Evolutionary conservation across 2,797 vertebrate species (phyloP).

Genomic region (Chaenodraco wilsoni): DNA sequence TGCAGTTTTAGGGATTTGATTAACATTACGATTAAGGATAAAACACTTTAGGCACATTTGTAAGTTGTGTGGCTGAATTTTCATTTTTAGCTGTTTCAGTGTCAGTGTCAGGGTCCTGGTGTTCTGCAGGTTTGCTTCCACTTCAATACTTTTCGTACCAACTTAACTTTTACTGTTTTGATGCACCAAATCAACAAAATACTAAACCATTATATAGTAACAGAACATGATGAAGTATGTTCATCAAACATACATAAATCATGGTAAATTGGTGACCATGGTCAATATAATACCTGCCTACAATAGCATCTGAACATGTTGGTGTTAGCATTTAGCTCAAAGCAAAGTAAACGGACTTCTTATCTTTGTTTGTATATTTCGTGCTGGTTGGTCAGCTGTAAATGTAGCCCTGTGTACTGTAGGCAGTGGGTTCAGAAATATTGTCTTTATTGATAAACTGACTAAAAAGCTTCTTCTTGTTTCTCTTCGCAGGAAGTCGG

Average conservation of each 20-base stretch:
- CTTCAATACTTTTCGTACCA: no score
- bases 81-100: neutral
- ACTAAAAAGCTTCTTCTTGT: slow-evolving; percentile 3
- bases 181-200: neutral
- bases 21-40: neutral
- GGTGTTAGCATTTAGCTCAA: neutral
- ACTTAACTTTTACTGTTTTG: neutral
- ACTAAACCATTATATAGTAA: neutral
- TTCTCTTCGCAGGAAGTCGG: slow-evolving; percentile 84
- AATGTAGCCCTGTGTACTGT: neutral
- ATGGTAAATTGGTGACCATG: neutral
- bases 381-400: neutral
- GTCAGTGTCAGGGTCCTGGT: neutral
- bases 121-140: no score
- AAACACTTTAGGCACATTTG: neutral
- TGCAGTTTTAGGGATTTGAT: neutral
- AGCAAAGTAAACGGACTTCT: neutral
- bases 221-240: neutral
- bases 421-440: neutral
- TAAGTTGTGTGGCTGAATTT: neutral
- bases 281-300: no score
- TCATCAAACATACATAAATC: neutral
- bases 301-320: no score
- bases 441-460: neutral
- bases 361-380: neutral